Percentiles rank a stretch among this genome's conserved stretches.
Evolutionary conservation across 2,113 vertebrate species (phyloP).

Genomic region (Manacus vitellinus): DNA sequence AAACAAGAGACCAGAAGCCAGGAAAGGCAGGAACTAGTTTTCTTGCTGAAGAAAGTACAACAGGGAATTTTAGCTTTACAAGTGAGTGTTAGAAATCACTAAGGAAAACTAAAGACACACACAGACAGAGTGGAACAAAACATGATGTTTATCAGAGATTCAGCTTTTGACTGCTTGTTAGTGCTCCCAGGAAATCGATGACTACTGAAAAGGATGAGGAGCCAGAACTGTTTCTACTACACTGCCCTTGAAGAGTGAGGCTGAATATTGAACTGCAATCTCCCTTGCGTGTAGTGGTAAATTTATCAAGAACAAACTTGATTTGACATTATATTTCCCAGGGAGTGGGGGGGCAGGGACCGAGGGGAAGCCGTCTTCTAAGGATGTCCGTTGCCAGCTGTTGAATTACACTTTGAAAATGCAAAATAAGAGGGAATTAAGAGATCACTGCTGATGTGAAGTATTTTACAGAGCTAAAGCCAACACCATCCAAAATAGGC

Average conservation of each 20-base stretch:
- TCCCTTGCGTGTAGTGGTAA: background rate
- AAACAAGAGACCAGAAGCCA: background rate
- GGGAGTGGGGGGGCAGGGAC: too few relatives aligned
- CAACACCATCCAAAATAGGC: background rate
- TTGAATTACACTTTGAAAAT: background rate
- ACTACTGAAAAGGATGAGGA: background rate
- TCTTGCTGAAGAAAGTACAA: background rate
- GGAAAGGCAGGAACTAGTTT: background rate
- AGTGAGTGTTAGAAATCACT: background rate
- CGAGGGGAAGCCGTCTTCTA: background rate
- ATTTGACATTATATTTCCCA: background rate
- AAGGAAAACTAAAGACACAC: background rate
- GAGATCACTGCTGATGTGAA: background rate
- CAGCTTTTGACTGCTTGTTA: background rate
- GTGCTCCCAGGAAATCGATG: background rate
- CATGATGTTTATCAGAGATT: background rate
- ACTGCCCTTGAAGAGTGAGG: background rate
- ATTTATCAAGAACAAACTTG: background rate
- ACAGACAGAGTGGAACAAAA: background rate
- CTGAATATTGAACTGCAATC: background rate
- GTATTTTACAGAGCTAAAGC: background rate
- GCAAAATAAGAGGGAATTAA: background rate
- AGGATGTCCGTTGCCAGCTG: background rate
- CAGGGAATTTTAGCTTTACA: background rate
- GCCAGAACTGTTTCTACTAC: background rate